Base-by-base conservation (phyloP, 2,113 vertebrate genomes). In the Pimephales promelas region DNA sequence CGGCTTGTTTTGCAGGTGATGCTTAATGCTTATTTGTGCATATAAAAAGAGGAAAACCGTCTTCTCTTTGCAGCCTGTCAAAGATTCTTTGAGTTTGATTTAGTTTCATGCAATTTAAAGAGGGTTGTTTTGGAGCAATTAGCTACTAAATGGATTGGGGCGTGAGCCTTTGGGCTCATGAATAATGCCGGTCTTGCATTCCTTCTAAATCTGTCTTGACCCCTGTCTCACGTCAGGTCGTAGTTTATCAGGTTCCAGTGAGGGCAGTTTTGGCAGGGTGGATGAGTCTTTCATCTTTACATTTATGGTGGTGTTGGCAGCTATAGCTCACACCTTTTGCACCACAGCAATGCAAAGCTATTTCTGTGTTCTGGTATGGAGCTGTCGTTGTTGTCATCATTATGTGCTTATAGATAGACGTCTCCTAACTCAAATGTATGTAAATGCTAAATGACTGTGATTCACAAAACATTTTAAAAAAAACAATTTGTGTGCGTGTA, bases 281-380 rank as follows among this genome's bases (percentile, higher is more conserved):
- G 16, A 57, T 7, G 40, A 73, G 61, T 83, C 82, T 86, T 88
- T 88, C 54, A 87, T 88, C 81, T 82, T 70, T 81, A 81, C 86
- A 31, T 86, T 85, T 78, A 83, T 64, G 62, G 83, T 86, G 87
- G 88, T 87, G 87, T 92, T 79, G 56, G 86, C 89, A 86, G 91
- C 88, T 85, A 73, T 80, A 88, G 89, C 91, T 93, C 90, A 92
- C 93, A 94, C 92, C 92, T 93, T 94, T 93, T 91, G 90, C 86
- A 91, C 88, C 88, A 84, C 87, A 92, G 91, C 92, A 93, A 94
- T 94, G 90, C 89, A 52, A 89, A 90, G 45, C 11, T 26, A 43
- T 79, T 79, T 79, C 49, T 68, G 75, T 75, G 74, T 87, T 90
- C 90, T 81, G 90, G 90, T 91, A 88, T 92, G 85, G 64, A 73